Evolutionary conservation across 2,797 vertebrate genomes (phyloP), one percentile per base, ranked within the genome.

Genomic region (Sternotherus odoratus): DNA sequence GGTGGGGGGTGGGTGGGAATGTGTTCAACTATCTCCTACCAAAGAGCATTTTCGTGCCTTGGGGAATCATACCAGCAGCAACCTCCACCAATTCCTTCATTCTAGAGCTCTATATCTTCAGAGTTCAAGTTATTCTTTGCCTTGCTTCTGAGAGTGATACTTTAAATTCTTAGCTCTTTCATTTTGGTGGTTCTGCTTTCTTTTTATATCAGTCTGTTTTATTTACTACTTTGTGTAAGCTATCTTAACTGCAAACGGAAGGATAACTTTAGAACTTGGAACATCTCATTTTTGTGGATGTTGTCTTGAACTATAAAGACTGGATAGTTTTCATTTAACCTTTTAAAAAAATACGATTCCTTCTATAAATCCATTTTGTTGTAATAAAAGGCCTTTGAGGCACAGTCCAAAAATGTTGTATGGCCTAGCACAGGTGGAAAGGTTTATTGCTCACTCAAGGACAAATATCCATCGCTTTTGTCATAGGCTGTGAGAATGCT

Each of bases 381-480:
- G 60, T 60, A 60, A 69, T 69, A 23, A 39, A 24, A 69, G 36
- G 36, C 39, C 69, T 43, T 24, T 72, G 23, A 24, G 69, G 21
- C 39, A 43, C 23, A 43, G 39, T 72, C 39, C 60, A 72, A 72
- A 69, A 72, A 72, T 72, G 69, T 23, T 72, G 69, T 36, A 26
- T n/a, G 13, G 6, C 39, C 23, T 12, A 72, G 36, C 36, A 43
- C 69, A 72, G 39, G 21, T 36, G 36, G 36, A 36, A 72, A 43
- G 36, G 21, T 72, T 72, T 72, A 33, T 66, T 72, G 69, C 23
- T 72, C 39, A 36, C 36, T 72, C 21, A 72, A 72, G 93, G 88
- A 82, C 0, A 21, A 93, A 85, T 93, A 95, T 92, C 88, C 94
- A 79, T 94, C 79, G 12, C 86, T 96, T 95, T 77, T 83, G 85